phyloP scores from a whole-genome alignment of 2,888 invertebrate species.

The Scelioninae gen. 1 region DNA sequence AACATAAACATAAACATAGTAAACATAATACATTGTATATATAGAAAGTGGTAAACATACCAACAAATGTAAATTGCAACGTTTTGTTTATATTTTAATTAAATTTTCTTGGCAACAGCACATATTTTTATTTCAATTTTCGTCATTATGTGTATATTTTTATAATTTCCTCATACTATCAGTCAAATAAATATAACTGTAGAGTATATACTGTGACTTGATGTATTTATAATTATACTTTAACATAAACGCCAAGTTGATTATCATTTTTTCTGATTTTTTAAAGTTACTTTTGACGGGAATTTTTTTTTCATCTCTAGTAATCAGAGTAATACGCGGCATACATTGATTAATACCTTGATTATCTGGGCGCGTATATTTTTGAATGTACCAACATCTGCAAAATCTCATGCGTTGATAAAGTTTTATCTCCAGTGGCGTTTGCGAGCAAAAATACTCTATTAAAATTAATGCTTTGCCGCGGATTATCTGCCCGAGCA shows the following conservation, averaged over 20 bases:
- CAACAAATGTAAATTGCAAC: too few species aligned
- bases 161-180: not conserved
- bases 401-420: slow-evolving; percentile 12
- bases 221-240: not conserved
- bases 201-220: not conserved
- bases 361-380: slow-evolving; percentile 5
- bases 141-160: not conserved
- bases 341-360: not conserved
- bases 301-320: not conserved
- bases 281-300: not conserved
- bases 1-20: too few species aligned
- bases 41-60: too few species aligned
- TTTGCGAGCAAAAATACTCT: slow-evolving; percentile 9
- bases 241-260: not conserved
- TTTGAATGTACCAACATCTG: slow-evolving; percentile 16
- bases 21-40: too few species aligned
- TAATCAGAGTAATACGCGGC: not conserved
- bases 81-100: too few species aligned
- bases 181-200: too few species aligned
- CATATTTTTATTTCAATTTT: too few species aligned
- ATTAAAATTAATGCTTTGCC: slow-evolving; percentile 6
- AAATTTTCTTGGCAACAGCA: too few species aligned
- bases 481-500: not conserved
- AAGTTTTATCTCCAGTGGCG: slow-evolving; percentile 7
- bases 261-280: not conserved